A percentile compares a stretch with the other conserved stretches of the same genome.
phyloP scores from a whole-genome alignment of 2,888 invertebrate species.

The Desoria tigrina region DNA sequence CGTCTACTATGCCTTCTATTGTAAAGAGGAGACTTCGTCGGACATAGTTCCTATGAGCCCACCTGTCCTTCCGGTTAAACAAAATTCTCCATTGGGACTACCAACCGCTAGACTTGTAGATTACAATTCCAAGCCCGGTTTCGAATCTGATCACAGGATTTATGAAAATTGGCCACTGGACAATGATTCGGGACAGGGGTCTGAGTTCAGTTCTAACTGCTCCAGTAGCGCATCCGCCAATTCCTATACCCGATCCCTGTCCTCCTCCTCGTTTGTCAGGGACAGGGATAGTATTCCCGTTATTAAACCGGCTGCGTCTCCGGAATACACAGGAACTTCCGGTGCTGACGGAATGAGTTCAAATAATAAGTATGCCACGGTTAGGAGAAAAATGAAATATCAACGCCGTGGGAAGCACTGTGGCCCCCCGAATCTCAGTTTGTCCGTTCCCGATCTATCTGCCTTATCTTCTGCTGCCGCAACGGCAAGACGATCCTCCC shows the following conservation, averaged over 20 bases:
- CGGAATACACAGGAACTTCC: background rate
- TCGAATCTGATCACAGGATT: conserved; percentile 33
- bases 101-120: background rate
- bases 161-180: conserved; percentile 53
- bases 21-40: conserved; percentile 35
- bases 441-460: conserved; percentile 45
- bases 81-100: background rate
- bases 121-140: conserved; percentile 3
- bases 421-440: conserved; percentile 27
- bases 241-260: conserved; percentile 17
- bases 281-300: background rate
- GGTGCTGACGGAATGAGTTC: conserved; percentile 8
- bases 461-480: conserved; percentile 15
- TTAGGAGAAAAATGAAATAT: conserved; percentile 42
- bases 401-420: conserved; percentile 29
- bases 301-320: no score
- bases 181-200: conserved; percentile 48
- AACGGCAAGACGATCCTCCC: conserved; percentile 18
- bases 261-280: background rate
- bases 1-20: conserved; percentile 45
- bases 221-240: conserved; percentile 26
- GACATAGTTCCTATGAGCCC: background rate
- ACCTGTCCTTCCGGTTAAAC: background rate
- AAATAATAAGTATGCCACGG: conserved; percentile 45
- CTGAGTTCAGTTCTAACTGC: conserved; percentile 40